Conservation (phyloP, 2,888 invertebrate species). For the Stenichneumon culpator region DNA sequence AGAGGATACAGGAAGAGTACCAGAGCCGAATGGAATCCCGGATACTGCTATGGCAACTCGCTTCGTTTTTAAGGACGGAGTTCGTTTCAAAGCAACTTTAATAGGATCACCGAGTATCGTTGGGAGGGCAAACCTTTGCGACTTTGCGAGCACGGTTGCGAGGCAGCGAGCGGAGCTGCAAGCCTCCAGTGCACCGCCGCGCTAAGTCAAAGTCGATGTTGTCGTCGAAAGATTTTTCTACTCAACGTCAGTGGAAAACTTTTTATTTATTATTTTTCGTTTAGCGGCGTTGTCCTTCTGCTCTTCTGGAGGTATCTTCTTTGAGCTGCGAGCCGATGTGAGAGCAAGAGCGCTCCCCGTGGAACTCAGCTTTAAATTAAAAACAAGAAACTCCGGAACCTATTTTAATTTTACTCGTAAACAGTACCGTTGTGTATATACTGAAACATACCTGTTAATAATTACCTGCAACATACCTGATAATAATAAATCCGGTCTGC, state of each 20-base stretch:
- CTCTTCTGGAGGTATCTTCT: background rate
- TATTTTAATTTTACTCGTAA: background rate
- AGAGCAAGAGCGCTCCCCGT: no score
- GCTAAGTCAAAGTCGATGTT: slow-evolving; percentile 23
- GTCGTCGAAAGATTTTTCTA: background rate
- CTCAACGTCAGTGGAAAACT: background rate
- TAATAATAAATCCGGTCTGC: no score
- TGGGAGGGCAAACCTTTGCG: background rate
- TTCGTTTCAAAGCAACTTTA: slow-evolving; percentile 65
- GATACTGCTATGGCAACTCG: slow-evolving; percentile 12
- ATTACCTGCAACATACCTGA: no score
- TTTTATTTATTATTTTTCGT: background rate
- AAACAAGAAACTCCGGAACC: background rate
- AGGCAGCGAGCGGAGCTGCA: background rate
- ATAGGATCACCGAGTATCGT: slow-evolving; percentile 62
- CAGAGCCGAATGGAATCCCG: background rate
- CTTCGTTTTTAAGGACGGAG: slow-evolving; percentile 57
- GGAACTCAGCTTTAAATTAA: no score
- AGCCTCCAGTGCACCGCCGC: background rate
- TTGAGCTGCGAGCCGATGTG: no score
- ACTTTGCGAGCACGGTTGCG: background rate
- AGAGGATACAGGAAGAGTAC: slow-evolving; percentile 14
- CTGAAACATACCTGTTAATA: slow-evolving; percentile 24
- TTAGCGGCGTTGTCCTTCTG: background rate
- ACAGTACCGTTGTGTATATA: slow-evolving; percentile 27